A percentile compares a stretch with the other conserved stretches of the same genome.
Evolutionary conservation across 2,113 vertebrate species (phyloP).

Genomic region (Phalacrocorax aristotelis): DNA sequence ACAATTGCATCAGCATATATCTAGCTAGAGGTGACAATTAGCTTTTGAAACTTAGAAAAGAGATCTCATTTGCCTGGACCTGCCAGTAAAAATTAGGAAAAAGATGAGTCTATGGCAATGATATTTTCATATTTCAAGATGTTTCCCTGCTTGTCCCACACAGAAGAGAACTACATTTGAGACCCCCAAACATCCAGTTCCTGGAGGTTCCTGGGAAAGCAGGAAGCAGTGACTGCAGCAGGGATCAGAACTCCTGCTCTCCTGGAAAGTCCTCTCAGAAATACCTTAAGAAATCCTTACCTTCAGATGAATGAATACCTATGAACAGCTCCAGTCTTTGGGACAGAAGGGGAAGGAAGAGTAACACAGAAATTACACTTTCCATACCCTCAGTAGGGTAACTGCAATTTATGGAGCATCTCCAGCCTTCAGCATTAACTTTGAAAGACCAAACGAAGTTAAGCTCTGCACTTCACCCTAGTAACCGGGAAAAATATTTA

Average conservation of each 20-base stretch:
- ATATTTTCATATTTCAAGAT: neutral
- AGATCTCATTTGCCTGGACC: neutral
- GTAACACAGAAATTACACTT: neutral
- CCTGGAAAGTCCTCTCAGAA: neutral
- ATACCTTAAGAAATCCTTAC: neutral
- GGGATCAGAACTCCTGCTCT: neutral
- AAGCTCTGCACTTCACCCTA: neutral
- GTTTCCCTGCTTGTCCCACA: neutral
- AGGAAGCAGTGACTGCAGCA: neutral
- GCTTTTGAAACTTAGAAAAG: neutral
- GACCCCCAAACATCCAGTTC: neutral
- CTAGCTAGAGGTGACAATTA: neutral
- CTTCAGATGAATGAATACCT: neutral
- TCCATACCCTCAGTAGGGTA: neutral
- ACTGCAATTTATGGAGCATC: neutral
- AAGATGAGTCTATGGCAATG: neutral
- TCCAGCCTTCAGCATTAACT: neutral
- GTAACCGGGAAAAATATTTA: neutral
- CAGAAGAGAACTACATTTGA: neutral
- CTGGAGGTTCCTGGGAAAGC: neutral
- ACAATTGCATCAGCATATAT: neutral
- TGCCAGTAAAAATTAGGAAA: neutral
- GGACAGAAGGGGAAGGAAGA: neutral
- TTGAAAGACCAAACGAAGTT: neutral
- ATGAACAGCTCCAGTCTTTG: neutral